Evolutionary conservation across 2,113 vertebrate genomes (phyloP), one percentile per base, ranked within the genome.

Genomic region (Nanorana parkeri): DNA sequence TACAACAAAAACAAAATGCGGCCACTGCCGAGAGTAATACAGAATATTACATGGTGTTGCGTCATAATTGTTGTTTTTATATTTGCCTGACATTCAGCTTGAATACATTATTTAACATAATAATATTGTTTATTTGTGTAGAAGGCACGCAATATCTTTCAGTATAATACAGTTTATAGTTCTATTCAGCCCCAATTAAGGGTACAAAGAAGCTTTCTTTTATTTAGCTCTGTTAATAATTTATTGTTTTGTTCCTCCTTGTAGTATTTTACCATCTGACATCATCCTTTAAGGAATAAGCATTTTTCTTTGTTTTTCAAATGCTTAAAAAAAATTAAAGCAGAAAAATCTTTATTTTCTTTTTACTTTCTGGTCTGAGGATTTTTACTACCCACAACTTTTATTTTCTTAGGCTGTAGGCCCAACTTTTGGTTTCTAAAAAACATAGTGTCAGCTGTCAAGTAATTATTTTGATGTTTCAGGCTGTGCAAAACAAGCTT

Each of bases 391-490:
- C 52, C 71, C 64, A 28, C 21, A 60, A 67, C 64, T 36, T 41
- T n/a, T 83, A 68, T 83, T 83, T 83, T 60, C 58, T 61, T 76
- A 83, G 80, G 80, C 80, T 68, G 29, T 63, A 56, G n/a, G 64
- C 80, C 80, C 80, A 83, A 60, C 20, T 17, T 83, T 65, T 68
- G 55, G 51, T 36, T 68, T 76, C 52, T 58, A 60, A 23, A 68
- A 83, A 83, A 76, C 61, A 74, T 58, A 55, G 67, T 76, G 71
- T 76, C 80, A 76, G 69, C 71, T 82, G 80, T 83, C 71, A 83
- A 76, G 64, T 66, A 56, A 75, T 76, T 83, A 83, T 76, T 83
- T 68, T 76, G 80, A 83, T 83, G 52, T 83, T 64, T 81, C 47
- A 21, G 80, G 75, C 71, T 76, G 51, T 52, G 54, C 64, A 83